Evolutionary conservation across 1,140 invertebrate species (phyloP).

Genomic region (Manduca sexta): DNA sequence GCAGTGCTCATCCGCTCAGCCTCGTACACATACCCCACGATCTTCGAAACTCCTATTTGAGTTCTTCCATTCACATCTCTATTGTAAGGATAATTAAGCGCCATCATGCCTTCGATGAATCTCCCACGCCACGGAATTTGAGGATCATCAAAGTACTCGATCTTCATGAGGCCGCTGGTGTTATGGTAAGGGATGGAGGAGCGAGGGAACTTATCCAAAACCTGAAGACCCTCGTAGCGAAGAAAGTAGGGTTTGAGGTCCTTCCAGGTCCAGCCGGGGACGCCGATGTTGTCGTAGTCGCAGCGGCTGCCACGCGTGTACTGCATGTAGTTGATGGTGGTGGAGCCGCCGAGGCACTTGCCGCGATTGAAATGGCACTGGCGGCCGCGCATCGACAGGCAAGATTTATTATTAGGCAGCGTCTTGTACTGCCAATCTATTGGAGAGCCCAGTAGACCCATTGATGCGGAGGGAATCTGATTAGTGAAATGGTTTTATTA

Average conservation of each 20-base stretch:
- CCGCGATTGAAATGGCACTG: conserved; percentile 55
- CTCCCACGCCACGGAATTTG: conserved; percentile 67
- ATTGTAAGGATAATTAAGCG: conserved; percentile 44
- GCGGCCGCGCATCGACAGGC: conserved; percentile 20
- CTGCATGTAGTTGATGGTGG: conserved; percentile 86
- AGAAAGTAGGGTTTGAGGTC: conserved; percentile 42
- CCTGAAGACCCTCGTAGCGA: conserved; percentile 34
- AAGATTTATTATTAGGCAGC: conserved; percentile 38
- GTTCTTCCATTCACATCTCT: conserved; percentile 73
- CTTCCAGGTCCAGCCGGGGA: conserved; percentile 40
- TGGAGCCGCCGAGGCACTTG: conserved; percentile 80
- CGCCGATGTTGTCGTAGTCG: conserved; percentile 73
- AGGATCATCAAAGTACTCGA: conserved; percentile 75
- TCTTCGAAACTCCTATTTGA: conserved; percentile 71
- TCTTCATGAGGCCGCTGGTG: conserved; percentile 73
- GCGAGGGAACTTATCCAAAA: conserved; percentile 18
- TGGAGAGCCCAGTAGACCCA: conserved; percentile 19
- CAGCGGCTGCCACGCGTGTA: conserved; percentile 82
- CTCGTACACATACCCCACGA: conserved; percentile 31
- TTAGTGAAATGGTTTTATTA: conserved; percentile 1
- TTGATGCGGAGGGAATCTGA: conserved; percentile 31
- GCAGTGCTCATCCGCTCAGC: conserved; percentile 38
- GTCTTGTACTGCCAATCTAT: conserved; percentile 45
- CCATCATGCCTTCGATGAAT: conserved; percentile 71
- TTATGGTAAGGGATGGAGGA: conserved; percentile 68